These are phyloP conservation scores for Stenodera caucasica DNA, from an alignment of 2,888 invertebrate genomes.

Conservation along the genomic window DNA sequence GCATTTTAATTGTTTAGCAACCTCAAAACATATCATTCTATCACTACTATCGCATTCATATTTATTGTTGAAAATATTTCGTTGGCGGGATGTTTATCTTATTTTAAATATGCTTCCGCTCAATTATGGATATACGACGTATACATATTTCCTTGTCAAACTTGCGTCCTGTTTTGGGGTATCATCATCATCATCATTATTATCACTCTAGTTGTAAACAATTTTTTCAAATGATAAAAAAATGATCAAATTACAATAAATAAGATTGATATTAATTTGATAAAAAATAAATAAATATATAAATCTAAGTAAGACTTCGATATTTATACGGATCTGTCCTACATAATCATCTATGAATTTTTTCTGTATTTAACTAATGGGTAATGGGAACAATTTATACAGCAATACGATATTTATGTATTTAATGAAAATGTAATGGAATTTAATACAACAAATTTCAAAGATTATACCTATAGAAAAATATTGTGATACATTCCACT, in stretches of 20 bases:
- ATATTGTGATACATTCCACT: slow-evolving; percentile 38
- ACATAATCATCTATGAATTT: background rate
- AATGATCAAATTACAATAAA: no score
- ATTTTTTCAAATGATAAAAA: slow-evolving; percentile 5
- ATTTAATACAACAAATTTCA: slow-evolving; percentile 33
- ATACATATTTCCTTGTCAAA: slow-evolving; percentile 19
- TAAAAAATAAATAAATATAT: no score
- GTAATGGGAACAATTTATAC: no score
- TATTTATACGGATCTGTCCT: background rate
- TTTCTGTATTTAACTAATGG: background rate
- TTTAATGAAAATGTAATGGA: slow-evolving; percentile 24
- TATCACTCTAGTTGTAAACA: background rate
- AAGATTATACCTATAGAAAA: slow-evolving; percentile 24
- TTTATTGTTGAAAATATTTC: background rate
- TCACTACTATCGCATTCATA: no score
- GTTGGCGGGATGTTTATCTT: slow-evolving; percentile 23
- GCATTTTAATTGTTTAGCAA: slow-evolving; percentile 1
- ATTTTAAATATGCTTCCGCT: slow-evolving; percentile 21
- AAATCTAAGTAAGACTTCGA: background rate
- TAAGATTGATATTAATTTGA: no score
- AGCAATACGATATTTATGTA: no score
- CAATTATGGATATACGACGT: slow-evolving; percentile 23
- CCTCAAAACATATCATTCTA: no score
- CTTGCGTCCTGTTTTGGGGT: slow-evolving; percentile 17
- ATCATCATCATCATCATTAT: slow-evolving; percentile 17